Conservation (phyloP, 92 coral and sea anemone species). For the Virgularia gustaviana region DNA sequence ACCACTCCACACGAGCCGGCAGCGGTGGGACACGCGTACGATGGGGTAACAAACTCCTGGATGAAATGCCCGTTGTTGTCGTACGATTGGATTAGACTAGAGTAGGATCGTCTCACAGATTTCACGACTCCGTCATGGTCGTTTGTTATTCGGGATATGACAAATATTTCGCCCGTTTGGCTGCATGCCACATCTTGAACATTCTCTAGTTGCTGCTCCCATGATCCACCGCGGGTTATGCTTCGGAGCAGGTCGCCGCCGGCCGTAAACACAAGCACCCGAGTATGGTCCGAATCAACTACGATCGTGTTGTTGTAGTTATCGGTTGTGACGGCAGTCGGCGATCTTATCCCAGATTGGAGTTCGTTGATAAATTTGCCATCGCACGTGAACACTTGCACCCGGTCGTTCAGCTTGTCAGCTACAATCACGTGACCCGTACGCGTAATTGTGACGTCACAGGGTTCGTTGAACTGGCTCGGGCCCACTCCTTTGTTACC, state of each 20-base stretch:
- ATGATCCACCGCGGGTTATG: constrained; percentile 6
- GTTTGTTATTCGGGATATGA: constrained; percentile 25
- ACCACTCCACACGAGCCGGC: neutral
- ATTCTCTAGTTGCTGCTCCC: constrained; percentile 5
- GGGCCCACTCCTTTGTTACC: constrained; percentile 14
- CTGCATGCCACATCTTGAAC: constrained; percentile 32
- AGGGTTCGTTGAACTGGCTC: constrained; percentile 25
- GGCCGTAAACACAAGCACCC: constrained; percentile 18
- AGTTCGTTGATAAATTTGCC: constrained; percentile 17
- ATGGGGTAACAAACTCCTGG: constrained; percentile 24
- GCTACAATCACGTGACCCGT: constrained; percentile 33
- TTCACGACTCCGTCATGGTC: neutral
- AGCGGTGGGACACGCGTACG: constrained; percentile 3
- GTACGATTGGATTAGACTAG: constrained; percentile 18
- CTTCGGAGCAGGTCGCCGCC: constrained; percentile 29
- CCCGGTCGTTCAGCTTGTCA: constrained; percentile 10
- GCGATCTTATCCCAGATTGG: neutral
- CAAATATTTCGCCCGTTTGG: constrained; percentile 26
- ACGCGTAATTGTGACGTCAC: constrained; percentile 28
- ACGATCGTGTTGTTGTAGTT: constrained; percentile 11
- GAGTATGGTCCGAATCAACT: constrained; percentile 11
- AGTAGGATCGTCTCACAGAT: constrained; percentile 7
- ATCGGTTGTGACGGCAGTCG: constrained; percentile 17
- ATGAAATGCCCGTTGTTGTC: constrained; percentile 26
- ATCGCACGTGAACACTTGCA: constrained; percentile 17